Percentiles rank a stretch among this genome's conserved stretches.
phyloP scores from a whole-genome alignment of 2,888 invertebrate species.

The Pseudococcus viburni region DNA sequence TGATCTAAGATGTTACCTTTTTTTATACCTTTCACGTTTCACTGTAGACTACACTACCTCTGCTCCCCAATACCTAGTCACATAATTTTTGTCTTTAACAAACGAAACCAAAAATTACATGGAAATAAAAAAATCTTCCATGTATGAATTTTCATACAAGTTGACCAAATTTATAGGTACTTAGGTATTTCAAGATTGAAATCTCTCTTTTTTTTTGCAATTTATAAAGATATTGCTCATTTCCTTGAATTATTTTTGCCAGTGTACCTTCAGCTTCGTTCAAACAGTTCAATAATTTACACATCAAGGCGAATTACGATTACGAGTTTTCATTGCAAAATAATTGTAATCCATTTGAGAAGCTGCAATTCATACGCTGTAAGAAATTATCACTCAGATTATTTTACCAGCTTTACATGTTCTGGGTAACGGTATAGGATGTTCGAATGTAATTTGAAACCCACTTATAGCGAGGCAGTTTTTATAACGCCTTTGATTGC shows the following conservation, averaged over 20 bases:
- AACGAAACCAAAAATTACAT: neutral
- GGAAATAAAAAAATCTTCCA: too few relatives aligned
- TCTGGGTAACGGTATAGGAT: neutral
- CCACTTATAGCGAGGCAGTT: neutral
- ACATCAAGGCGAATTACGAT: neutral
- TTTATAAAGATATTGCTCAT: neutral
- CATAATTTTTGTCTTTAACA: neutral
- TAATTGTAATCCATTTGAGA: neutral
- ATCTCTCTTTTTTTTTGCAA: too few relatives aligned
- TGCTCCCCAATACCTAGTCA: neutral
- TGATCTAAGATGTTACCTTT: slow-evolving; percentile 58
- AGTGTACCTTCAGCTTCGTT: neutral
- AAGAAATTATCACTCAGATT: neutral
- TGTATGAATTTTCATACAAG: too few relatives aligned
- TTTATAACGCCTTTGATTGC: slow-evolving; percentile 39
- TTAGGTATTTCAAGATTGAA: too few relatives aligned
- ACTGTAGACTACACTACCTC: neutral
- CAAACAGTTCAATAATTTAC: neutral
- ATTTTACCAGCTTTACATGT: slow-evolving; percentile 21
- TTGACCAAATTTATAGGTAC: too few relatives aligned
- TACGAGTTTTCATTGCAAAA: neutral
- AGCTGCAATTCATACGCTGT: neutral
- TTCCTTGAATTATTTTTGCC: neutral
- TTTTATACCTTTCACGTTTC: slow-evolving; percentile 38
- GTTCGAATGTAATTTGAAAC: slow-evolving; percentile 6